These are phyloP conservation scores for Nyleta sp. DNA, from an alignment of 2,888 invertebrate species.

Conservation along the genomic window DNA sequence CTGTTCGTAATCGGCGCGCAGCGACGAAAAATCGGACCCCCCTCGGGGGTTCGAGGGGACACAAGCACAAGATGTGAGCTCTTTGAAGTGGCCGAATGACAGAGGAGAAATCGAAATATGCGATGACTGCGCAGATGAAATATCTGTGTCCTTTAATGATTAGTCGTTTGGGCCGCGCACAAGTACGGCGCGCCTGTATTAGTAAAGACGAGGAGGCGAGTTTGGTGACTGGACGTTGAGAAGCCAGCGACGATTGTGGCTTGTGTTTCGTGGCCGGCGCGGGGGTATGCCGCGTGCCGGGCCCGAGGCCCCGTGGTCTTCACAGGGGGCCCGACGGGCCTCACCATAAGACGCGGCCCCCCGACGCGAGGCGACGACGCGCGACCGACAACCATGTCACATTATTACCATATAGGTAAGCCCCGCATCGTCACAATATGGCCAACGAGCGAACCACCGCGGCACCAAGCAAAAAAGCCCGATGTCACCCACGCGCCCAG, in stretches of 20 bases:
- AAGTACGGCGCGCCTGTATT: constrained; percentile 52
- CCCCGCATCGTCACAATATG: constrained; percentile 79
- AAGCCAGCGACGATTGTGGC: constrained; percentile 46
- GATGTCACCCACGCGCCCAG: constrained; percentile 66
- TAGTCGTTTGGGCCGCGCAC: constrained; percentile 67
- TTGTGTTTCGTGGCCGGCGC: constrained; percentile 65
- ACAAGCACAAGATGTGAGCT: constrained; percentile 64
- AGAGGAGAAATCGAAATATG: constrained; percentile 78
- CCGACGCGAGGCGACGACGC: constrained; percentile 81
- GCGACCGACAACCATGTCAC: constrained; percentile 82
- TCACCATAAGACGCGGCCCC: constrained; percentile 79
- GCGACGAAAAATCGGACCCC: constrained; percentile 58
- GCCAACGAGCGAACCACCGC: constrained; percentile 64
- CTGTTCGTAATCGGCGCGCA: constrained; percentile 39
- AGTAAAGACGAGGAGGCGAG: constrained; percentile 60
- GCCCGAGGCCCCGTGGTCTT: constrained; percentile 76
- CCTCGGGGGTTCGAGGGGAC: constrained; percentile 44
- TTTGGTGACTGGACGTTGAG: constrained; percentile 52
- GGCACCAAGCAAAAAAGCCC: constrained; percentile 59
- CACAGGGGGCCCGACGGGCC: constrained; percentile 80
- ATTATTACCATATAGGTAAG: constrained; percentile 80
- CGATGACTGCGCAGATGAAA: constrained; percentile 78
- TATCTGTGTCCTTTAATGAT: constrained; percentile 76
- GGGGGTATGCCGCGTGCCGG: constrained; percentile 81
- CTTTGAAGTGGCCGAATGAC: constrained; percentile 76